Evolutionary conservation across 2,797 vertebrate genomes (phyloP), one percentile per base, ranked within the genome.

Genomic region (Anniella stebbinsi): DNA sequence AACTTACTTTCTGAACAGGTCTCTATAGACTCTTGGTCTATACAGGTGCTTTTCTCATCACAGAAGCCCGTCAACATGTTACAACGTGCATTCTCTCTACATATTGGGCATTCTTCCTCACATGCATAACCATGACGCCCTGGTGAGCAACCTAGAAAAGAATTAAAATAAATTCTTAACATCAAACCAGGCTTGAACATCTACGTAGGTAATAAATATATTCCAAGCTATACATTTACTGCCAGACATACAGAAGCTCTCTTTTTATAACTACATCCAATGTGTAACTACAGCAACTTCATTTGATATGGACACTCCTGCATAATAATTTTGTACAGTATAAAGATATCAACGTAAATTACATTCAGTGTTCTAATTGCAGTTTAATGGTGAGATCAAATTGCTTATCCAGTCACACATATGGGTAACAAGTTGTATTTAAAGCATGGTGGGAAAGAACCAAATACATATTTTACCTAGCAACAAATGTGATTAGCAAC

Each of bases 41-140:
- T 2, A 48, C 91, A 92, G 2, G 10, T 41, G 51, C 38, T 28
- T 41, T 88, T 90, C 41, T 88, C 91, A 86, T 90, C 89, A 92
- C 78, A 90, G 15, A 82, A 77, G 17, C 87, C 86, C 78, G 91
- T 90, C 41, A 90, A 41, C 81, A 88, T 92, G 10, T 92, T 92
- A 87, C 91, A 92, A 28, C 30, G 81, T 69, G 7, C 3, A 69
- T 5, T 28, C 6, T 70, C 36, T 63, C 63, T 77, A 28, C 89
- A 92, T n/a, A 2, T 4, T 38, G 77, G 83, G 15, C 91, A 92
- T 66, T 70, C 21, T 70, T 78, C 11, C 57, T 13, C 57, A 86
- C 89, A 90, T 51, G 38, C 54, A 86, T 48, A 60, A 21, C 91
- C 91, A 54, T 92, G 38, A 51, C 8, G 83, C 57, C 87, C 87